Conservation (phyloP, 2,797 vertebrate species). For the Microchirus variegatus region DNA sequence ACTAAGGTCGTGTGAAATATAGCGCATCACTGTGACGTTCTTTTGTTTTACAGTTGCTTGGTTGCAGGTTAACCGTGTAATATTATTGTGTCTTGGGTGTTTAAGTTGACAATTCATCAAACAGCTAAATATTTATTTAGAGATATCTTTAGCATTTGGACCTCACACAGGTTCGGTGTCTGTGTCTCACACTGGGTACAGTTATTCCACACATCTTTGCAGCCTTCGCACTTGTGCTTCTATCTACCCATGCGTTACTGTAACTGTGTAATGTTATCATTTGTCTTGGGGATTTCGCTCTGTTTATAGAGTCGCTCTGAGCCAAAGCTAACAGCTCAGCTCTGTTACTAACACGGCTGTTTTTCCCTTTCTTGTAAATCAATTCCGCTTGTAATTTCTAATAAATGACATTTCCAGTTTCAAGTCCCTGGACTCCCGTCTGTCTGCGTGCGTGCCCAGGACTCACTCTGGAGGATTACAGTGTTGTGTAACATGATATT, state of each 20-base stretch:
- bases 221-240: constrained; percentile 44
- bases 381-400: constrained; percentile 64
- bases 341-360: constrained; percentile 57
- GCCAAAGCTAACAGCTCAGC: constrained; percentile 59
- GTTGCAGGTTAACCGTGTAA: background rate
- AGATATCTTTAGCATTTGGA: constrained; percentile 26
- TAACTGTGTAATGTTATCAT: constrained; percentile 62
- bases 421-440: constrained; percentile 37
- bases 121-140: constrained; percentile 17
- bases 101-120: constrained; percentile 18
- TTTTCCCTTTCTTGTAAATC: constrained; percentile 70
- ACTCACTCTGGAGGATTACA: constrained; percentile 9
- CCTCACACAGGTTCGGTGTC: constrained; percentile 33
- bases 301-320: constrained; percentile 53
- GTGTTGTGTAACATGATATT: constrained; percentile 43
- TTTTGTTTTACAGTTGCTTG: constrained; percentile 14
- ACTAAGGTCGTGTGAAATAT: constrained; percentile 20
- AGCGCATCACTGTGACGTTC: constrained; percentile 1
- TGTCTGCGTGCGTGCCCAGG: constrained; percentile 18
- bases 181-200: constrained; percentile 28
- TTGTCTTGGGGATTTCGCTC: constrained; percentile 62
- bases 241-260: constrained; percentile 54
- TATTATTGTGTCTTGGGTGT: background rate
- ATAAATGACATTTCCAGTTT: constrained; percentile 71
- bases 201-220: constrained; percentile 53